These are phyloP conservation scores for Rambutsinella grinnellia DNA, from an alignment of 2,888 invertebrate genomes.

Conservation along the genomic window DNA sequence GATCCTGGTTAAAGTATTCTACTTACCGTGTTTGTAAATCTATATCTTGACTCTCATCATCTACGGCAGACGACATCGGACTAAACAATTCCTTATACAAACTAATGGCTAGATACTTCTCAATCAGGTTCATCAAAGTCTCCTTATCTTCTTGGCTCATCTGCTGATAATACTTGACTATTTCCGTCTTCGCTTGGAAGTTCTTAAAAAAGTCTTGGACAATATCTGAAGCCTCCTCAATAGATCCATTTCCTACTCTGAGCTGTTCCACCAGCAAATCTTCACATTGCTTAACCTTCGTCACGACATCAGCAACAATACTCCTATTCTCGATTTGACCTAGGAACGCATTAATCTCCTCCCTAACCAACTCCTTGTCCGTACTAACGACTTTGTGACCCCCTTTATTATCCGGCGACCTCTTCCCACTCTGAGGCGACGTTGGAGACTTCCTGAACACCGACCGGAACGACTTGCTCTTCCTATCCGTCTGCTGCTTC, in stretches of 20 bases:
- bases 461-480: constrained; percentile 81
- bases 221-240: constrained; percentile 90
- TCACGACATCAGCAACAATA: constrained; percentile 77
- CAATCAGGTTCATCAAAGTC: constrained; percentile 89
- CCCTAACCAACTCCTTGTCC: constrained; percentile 68
- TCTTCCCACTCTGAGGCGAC: constrained; percentile 53
- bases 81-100: constrained; percentile 91
- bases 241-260: constrained; percentile 72
- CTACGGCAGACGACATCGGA: constrained; percentile 79
- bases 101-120: constrained; percentile 92
- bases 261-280: constrained; percentile 72
- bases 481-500: constrained; percentile 83
- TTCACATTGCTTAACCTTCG: constrained; percentile 78
- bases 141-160: constrained; percentile 82
- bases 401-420: constrained; percentile 17
- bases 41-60: constrained; percentile 95
- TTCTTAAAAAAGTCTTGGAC: constrained; percentile 92
- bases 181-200: constrained; percentile 78
- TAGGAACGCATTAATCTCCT: constrained; percentile 72
- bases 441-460: constrained; percentile 81
- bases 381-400: constrained; percentile 52
- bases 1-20: no score
- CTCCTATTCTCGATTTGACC: constrained; percentile 68
- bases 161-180: constrained; percentile 75
- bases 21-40: constrained; percentile 82